Base-by-base conservation (phyloP, 2,888 invertebrate species). In the Bellardia bayeri region DNA sequence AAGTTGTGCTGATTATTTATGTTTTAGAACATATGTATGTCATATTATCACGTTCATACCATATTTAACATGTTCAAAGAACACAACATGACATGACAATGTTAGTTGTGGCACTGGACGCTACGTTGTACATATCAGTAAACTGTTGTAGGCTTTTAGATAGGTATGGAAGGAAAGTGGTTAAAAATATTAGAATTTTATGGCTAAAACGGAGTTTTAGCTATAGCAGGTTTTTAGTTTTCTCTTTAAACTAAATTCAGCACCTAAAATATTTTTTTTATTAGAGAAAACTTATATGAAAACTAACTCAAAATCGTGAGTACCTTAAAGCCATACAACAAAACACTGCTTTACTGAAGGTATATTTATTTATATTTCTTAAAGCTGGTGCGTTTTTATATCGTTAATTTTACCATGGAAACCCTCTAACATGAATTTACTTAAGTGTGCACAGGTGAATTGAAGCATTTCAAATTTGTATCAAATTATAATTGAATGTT, bases 391-490 rank as follows among this genome's bases (percentile, higher is more conserved):
- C 4, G n/a, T 7, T n/a, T 9, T 37, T 54, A 23, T 63, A 42
- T 23, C 14, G 4, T 14, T 51, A 49, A 68, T 49, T 78, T 84
- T 54, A 45, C 69, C 45, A 54, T 16, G 23, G 81, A 87, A 87
- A 79, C 84, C 87, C 83, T 87, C 80, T 84, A 87, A 87, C 76
- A 40, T 64, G 64, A 54, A 64, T 61, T 63, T 45, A 11, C 13
- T 23, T 56, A 78, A 81, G 64, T 61, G 69, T 61, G 71, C 82
- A 83, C 87, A 87, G 87, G 87, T 87, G 87, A 64, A 87, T 74
- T 78, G 66, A 83, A 87, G 84, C 87, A 82, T 87, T 74, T 49
- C 81, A 72, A 84, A 82, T 85, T 85, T 87, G 74, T 87, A 85
- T 82, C 71, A 79, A 82, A 87, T 87, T 85, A 74, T 85, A 85